Conservation (phyloP, 2,888 invertebrate genomes). For the Lacanobia wlatinum region DNA sequence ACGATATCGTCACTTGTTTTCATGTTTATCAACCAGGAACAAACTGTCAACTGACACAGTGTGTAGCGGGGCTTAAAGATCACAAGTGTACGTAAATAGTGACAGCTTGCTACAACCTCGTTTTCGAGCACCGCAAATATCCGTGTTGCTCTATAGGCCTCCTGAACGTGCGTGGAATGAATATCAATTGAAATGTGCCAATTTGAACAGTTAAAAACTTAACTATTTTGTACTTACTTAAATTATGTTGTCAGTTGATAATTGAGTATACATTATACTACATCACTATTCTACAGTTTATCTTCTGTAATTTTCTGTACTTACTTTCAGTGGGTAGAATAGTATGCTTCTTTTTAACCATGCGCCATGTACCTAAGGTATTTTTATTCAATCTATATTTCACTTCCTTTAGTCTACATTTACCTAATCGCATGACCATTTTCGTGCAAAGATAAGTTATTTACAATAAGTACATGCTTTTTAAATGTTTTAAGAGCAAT, state of each 20-base stretch:
- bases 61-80: constrained; percentile 31
- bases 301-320: too few relatives aligned
- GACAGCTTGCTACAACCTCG: constrained; percentile 39
- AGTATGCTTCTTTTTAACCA: not conserved
- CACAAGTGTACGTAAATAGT: constrained; percentile 38
- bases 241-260: not conserved
- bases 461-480: too few relatives aligned
- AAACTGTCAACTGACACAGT: constrained; percentile 10
- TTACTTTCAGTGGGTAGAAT: too few relatives aligned
- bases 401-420: too few relatives aligned
- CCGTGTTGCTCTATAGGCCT: constrained; percentile 16
- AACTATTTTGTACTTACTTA: constrained; percentile 5
- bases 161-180: constrained; percentile 10
- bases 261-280: too few relatives aligned
- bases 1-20: too few relatives aligned
- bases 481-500: too few relatives aligned
- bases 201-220: not conserved
- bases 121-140: constrained; percentile 43
- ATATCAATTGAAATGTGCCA: constrained; percentile 20
- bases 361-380: too few relatives aligned
- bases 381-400: too few relatives aligned
- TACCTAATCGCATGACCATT: too few relatives aligned
- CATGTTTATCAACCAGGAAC: not conserved
- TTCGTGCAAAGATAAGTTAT: too few relatives aligned
- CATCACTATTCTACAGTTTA: too few relatives aligned